Conservation (phyloP, 2,888 invertebrate species). For the Vandiemenella viatica region DNA sequence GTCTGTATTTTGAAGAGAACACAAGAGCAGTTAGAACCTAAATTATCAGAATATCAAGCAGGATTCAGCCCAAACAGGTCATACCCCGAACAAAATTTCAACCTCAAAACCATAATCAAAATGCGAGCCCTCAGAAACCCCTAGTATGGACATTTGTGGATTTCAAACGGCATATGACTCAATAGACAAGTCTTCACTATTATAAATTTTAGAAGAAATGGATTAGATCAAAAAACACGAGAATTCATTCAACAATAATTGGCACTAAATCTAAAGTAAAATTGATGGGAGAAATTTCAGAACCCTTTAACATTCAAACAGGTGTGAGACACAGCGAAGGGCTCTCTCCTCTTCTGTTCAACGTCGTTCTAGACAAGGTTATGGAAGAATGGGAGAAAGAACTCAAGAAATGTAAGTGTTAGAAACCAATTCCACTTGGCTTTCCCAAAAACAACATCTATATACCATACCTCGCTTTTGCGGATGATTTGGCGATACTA, state of each 20-base stretch:
- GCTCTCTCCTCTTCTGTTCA: no score
- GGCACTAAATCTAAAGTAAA: not conserved
- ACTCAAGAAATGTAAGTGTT: no score
- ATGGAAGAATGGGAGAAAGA: no score
- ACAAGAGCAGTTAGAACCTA: no score
- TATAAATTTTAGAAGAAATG: not conserved
- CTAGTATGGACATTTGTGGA: not conserved
- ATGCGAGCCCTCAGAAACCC: not conserved
- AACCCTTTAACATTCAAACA: no score
- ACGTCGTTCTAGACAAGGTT: no score
- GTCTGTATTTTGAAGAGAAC: no score
- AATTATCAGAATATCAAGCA: not conserved
- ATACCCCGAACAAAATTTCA: not conserved
- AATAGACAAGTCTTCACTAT: no score
- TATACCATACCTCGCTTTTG: not conserved
- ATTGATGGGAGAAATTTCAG: not conserved
- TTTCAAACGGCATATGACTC: not conserved
- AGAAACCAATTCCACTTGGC: no score
- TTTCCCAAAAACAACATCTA: not conserved
- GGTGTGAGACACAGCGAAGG: no score
- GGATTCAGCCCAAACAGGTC: not conserved
- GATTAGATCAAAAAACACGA: not conserved
- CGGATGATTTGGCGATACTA: no score
- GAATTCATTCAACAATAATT: not conserved
- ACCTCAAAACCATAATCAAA: not conserved